A percentile compares a stretch with the other conserved stretches of the same genome.
Evolutionary conservation across 2,797 vertebrate genomes (phyloP).

Genomic region (Enteromius argenteus): DNA sequence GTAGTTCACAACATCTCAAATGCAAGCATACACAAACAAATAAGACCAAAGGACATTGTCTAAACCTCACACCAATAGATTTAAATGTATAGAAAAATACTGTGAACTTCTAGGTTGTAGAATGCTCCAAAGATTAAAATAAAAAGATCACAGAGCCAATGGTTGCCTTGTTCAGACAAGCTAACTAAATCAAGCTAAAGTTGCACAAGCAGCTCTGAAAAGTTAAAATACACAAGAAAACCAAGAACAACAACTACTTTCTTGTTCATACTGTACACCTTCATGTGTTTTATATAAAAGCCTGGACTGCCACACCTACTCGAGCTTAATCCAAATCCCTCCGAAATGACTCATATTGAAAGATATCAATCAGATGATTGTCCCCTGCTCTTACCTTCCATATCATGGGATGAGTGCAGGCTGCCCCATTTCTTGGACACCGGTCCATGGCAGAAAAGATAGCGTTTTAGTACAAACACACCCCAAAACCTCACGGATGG

Average conservation of each 20-base stretch:
- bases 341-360: neutral
- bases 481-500: neutral
- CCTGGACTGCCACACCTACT: neutral
- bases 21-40: neutral
- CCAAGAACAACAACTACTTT: neutral
- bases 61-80: neutral
- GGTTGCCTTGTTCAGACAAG: neutral
- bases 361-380: neutral
- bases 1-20: slow-evolving; percentile 60
- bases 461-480: slow-evolving; percentile 2
- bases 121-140: neutral
- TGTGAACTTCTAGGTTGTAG: neutral
- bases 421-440: neutral
- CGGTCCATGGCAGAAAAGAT: neutral
- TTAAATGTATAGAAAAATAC: neutral
- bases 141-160: neutral
- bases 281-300: slow-evolving; percentile 6
- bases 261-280: neutral
- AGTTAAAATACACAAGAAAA: neutral
- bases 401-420: slow-evolving; percentile 3
- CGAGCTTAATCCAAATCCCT: slow-evolving; percentile 18
- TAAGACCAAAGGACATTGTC: neutral
- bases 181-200: neutral
- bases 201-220: neutral
- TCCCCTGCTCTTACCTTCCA: slow-evolving; percentile 36